A percentile compares a stretch with the other conserved stretches of the same genome.
phyloP scores from a whole-genome alignment of 2,888 invertebrate genomes.

The Ferdinandea cuprea region DNA sequence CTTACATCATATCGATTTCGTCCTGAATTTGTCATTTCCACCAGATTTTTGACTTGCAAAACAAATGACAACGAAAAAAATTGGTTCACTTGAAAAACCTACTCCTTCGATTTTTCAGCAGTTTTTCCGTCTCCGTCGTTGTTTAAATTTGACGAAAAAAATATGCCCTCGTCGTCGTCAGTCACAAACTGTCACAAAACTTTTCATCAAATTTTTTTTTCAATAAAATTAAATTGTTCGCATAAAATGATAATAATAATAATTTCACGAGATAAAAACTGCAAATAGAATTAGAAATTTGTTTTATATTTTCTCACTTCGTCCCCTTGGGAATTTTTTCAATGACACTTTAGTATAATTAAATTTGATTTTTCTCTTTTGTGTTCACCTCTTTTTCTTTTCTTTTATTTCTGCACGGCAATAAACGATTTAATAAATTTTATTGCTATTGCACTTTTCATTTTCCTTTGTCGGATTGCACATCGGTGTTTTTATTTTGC shows the following conservation, averaged over 20 bases:
- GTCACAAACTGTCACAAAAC: conserved; percentile 44
- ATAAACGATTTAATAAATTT: conserved; percentile 55
- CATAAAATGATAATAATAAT: too few relatives aligned
- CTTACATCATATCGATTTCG: conserved; percentile 75
- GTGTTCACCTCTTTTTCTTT: conserved; percentile 3
- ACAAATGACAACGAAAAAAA: conserved; percentile 6
- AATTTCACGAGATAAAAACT: conserved; percentile 5
- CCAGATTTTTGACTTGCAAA: conserved; percentile 33
- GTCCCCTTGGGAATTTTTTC: conserved; percentile 47
- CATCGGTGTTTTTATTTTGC: conserved; percentile 54
- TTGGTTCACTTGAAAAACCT: conserved; percentile 13
- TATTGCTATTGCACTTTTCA: conserved; percentile 60
- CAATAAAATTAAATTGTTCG: conserved; percentile 15
- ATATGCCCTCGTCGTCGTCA: conserved; percentile 25
- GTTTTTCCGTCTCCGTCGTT: conserved; percentile 1
- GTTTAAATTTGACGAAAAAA: conserved; percentile 35
- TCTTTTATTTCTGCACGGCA: conserved; percentile 17
- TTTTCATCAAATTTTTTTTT: conserved; percentile 29
- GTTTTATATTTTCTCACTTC: conserved; percentile 1
- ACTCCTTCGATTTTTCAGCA: conserved; percentile 19
- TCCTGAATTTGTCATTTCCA: conserved; percentile 73
- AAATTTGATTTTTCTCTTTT: conserved; percentile 56
- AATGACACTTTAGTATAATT: conserved; percentile 65
- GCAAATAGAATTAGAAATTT: conserved; percentile 32
- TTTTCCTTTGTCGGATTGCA: conserved; percentile 50